Conservation (phyloP, 2,888 invertebrate genomes). For the Oxystoma pomonae region DNA sequence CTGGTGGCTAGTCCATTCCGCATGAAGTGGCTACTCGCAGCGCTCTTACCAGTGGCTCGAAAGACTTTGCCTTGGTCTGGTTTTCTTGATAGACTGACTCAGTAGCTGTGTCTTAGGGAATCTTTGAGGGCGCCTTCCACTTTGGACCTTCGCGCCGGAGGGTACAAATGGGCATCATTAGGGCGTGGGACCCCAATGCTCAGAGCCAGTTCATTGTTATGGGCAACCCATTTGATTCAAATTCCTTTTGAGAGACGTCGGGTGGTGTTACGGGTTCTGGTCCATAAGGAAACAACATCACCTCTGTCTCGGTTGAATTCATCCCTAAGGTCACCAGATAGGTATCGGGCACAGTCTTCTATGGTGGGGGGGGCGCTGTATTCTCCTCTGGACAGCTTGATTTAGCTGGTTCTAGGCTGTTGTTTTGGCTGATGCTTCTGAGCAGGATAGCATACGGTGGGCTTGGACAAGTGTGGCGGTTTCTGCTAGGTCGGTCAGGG, state of each 20-base stretch:
- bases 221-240: background rate
- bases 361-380: too few species aligned
- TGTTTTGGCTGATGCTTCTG: too few species aligned
- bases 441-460: conserved; percentile 32
- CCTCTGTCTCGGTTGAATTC: too few species aligned
- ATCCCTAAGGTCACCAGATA: too few species aligned
- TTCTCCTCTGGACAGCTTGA: too few species aligned
- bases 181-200: background rate
- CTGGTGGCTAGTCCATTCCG: too few species aligned
- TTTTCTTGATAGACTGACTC: too few species aligned
- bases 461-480: conserved; percentile 28
- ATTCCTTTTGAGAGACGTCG: too few species aligned
- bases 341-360: too few species aligned
- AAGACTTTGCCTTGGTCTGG: conserved; percentile 37
- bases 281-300: too few species aligned
- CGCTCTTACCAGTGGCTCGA: conserved; percentile 17
- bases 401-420: too few species aligned
- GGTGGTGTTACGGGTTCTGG: too few species aligned
- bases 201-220: background rate
- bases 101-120: background rate
- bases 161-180: background rate
- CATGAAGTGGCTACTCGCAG: conserved; percentile 36
- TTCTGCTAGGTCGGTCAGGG: conserved; percentile 34
- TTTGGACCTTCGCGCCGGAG: background rate
- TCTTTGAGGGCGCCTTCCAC: background rate